Conservation (phyloP, 2,888 invertebrate species). For the Dasysyrphus tricinctus region DNA sequence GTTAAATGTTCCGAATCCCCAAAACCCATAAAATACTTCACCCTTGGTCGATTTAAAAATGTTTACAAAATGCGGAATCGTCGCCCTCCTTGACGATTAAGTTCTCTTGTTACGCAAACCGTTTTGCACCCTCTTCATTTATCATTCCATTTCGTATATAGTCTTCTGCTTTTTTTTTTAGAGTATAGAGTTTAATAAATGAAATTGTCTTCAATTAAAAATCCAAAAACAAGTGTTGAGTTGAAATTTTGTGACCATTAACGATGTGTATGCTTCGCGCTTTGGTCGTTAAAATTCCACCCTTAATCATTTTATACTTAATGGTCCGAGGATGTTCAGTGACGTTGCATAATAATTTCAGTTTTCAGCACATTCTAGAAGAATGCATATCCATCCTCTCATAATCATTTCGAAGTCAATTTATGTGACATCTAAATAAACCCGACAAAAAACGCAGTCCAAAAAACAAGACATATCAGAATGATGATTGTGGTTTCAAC, state of each 20-base stretch:
- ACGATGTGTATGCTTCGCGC: slow-evolving; percentile 28
- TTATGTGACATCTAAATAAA: slow-evolving; percentile 64
- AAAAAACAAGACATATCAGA: slow-evolving; percentile 58
- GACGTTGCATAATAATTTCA: slow-evolving; percentile 74
- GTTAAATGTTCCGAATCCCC: slow-evolving; percentile 29
- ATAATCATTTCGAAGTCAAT: slow-evolving; percentile 58
- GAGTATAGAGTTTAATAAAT: slow-evolving; percentile 72
- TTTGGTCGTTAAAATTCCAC: slow-evolving; percentile 66
- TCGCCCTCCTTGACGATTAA: slow-evolving; percentile 72
- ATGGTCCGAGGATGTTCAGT: slow-evolving; percentile 73
- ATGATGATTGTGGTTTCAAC: slow-evolving; percentile 68
- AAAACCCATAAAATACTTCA: slow-evolving; percentile 23
- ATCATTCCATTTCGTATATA: slow-evolving; percentile 41
- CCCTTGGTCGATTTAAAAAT: slow-evolving; percentile 49
- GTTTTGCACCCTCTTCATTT: slow-evolving; percentile 70
- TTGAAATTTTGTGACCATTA: slow-evolving; percentile 72
- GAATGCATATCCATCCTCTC: slow-evolving; percentile 48
- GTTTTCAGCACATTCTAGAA: slow-evolving; percentile 51
- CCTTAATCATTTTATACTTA: slow-evolving; percentile 72
- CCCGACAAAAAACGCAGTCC: slow-evolving; percentile 43
- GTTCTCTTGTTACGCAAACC: slow-evolving; percentile 63
- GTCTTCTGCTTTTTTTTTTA: slow-evolving; percentile 51
- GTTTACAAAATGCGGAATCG: slow-evolving; percentile 52
- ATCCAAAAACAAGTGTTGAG: slow-evolving; percentile 73
- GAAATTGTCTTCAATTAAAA: slow-evolving; percentile 76